Conservation (phyloP, 2,888 invertebrate genomes). For the Tetragonisca angustula region DNA sequence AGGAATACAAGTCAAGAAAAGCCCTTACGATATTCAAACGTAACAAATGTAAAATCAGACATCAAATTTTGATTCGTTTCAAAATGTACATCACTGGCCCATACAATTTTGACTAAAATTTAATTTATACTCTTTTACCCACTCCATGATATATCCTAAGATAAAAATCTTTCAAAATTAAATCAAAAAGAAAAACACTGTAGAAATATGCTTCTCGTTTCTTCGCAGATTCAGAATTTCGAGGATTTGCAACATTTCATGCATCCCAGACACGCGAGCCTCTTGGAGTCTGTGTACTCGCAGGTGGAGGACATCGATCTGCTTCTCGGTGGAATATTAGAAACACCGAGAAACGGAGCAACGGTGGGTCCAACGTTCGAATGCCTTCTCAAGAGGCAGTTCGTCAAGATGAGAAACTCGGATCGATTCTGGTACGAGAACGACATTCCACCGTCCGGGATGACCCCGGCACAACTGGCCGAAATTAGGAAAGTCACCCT, state of each 20-base stretch:
- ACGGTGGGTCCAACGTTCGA: slow-evolving; percentile 94
- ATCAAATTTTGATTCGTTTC: no score
- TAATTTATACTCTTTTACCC: no score
- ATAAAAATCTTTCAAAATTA: no score
- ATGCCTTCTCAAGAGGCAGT: slow-evolving; percentile 94
- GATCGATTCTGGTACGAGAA: slow-evolving; percentile 99
- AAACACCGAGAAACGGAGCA: slow-evolving; percentile 91
- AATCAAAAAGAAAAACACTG: not conserved
- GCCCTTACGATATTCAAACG: no score
- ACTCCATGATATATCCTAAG: no score
- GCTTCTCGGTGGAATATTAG: slow-evolving; percentile 92
- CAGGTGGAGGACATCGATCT: slow-evolving; percentile 92
- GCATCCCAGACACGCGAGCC: slow-evolving; percentile 62
- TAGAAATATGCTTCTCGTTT: not conserved
- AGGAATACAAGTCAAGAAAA: no score
- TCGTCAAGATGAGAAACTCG: slow-evolving; percentile 91
- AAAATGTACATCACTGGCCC: no score
- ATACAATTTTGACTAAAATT: no score
- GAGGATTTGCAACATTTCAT: slow-evolving; percentile 73
- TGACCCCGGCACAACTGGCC: slow-evolving; percentile 90
- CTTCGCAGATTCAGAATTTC: slow-evolving; percentile 72
- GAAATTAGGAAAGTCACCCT: slow-evolving; percentile 92
- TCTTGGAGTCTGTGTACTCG: slow-evolving; percentile 82
- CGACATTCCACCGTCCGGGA: slow-evolving; percentile 94
- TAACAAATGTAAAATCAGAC: no score